Conservation (phyloP, 2,113 vertebrate species). For the Dasyurus viverrinus region DNA sequence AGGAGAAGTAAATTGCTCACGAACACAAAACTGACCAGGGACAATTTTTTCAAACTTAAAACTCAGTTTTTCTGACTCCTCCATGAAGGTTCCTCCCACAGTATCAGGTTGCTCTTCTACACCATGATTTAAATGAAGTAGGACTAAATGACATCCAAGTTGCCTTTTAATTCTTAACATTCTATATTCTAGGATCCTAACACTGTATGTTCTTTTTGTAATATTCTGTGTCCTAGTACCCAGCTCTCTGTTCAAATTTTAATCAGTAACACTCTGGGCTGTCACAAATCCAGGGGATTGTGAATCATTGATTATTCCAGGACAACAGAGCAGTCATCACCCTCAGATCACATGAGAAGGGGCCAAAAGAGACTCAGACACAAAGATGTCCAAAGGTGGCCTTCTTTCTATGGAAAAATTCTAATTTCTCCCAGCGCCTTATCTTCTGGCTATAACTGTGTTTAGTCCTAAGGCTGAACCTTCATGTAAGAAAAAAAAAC, state of each 20-base stretch:
- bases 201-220: background rate
- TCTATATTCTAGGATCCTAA: background rate
- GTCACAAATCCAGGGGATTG: background rate
- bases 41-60: background rate
- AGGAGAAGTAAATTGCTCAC: background rate
- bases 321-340: background rate
- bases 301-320: slow-evolving; percentile 18
- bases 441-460: background rate
- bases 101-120: background rate
- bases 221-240: background rate
- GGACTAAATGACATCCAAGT: background rate
- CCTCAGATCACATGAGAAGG: background rate
- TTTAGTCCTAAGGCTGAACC: background rate
- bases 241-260: background rate
- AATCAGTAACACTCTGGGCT: background rate
- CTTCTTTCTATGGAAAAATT: slow-evolving; percentile 12
- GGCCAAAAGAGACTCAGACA: background rate
- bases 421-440: background rate
- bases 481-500: background rate
- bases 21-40: background rate
- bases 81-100: background rate
- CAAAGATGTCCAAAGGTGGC: slow-evolving; percentile 6
- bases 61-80: background rate
- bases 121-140: background rate
- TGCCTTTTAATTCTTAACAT: background rate